Percentiles rank a stretch among this genome's conserved stretches.
Conservation (phyloP, 2,113 vertebrate species). For the Sula dactylatra region DNA sequence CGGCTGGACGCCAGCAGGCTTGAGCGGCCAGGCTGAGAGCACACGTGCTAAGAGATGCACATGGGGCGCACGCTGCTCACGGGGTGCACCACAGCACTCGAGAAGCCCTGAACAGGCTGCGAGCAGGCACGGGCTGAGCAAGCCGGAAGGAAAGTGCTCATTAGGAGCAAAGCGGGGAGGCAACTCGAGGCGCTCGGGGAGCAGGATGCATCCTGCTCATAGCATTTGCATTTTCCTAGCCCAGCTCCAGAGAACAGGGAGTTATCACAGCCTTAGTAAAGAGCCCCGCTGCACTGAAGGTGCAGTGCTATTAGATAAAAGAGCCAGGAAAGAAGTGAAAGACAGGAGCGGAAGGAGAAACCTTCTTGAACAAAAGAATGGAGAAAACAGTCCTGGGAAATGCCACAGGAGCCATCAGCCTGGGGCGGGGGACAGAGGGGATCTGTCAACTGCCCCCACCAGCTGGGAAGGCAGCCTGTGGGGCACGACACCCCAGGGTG, state of each 20-base stretch:
- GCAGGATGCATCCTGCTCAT: not conserved
- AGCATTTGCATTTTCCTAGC: not conserved
- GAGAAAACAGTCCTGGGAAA: not conserved
- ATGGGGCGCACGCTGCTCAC: not conserved
- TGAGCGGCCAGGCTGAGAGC: not conserved
- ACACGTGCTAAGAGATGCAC: fast-evolving
- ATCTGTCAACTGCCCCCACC: not conserved
- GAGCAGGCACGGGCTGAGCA: not conserved
- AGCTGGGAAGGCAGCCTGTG: not conserved
- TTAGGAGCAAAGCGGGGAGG: not conserved
- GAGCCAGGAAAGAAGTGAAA: not conserved
- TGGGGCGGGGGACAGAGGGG: not conserved
- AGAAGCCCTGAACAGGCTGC: not conserved
- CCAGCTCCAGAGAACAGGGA: not conserved
- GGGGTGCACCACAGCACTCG: fast-evolving
- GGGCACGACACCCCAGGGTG: fast-evolving
- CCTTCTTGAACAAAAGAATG: not conserved
- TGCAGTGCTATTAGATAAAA: not conserved
- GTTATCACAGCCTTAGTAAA: not conserved
- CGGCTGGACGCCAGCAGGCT: fast-evolving
- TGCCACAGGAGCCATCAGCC: not conserved
- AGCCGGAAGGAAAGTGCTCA: not conserved
- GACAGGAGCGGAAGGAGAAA: not conserved
- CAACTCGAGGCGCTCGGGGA: not conserved
- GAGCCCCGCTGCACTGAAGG: not conserved